Percentiles rank a stretch among this genome's conserved stretches.
Conservation (phyloP, 2,797 vertebrate genomes). For the Alcedo quadribrachys region DNA sequence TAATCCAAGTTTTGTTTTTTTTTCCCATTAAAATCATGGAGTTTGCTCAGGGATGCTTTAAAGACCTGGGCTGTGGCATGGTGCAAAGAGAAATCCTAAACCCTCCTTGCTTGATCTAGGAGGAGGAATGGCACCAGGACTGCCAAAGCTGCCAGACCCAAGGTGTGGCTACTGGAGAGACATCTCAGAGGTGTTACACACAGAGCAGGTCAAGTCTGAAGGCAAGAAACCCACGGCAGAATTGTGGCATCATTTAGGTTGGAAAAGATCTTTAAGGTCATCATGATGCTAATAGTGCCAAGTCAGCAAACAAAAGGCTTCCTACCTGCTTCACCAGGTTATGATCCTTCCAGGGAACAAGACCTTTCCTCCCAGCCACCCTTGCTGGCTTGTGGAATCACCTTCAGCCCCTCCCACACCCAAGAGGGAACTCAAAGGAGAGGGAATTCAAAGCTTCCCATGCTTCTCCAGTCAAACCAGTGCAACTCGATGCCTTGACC, state of each 20-base stretch:
- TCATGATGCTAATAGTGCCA: not conserved
- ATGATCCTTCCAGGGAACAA: not conserved
- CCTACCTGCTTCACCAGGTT: not conserved
- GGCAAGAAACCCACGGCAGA: not conserved
- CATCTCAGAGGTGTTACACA: rapidly evolving
- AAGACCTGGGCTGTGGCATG: not conserved
- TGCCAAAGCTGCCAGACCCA: not conserved
- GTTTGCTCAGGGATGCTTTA: not conserved
- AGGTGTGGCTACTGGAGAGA: not conserved
- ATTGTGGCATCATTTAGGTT: not conserved
- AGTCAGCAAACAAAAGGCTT: not conserved
- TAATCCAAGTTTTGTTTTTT: not conserved
- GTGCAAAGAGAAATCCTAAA: not conserved
- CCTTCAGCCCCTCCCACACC: not conserved
- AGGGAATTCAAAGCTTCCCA: not conserved
- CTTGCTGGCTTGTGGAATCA: not conserved
- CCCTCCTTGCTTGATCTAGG: not conserved
- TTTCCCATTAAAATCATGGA: not conserved
- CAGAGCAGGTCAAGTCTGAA: not conserved
- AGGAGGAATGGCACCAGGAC: not conserved
- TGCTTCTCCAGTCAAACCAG: not conserved
- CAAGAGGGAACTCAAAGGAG: not conserved
- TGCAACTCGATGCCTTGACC: not conserved
- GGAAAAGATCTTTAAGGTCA: not conserved
- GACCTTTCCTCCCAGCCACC: not conserved